These are phyloP conservation scores for Bothrops jararaca DNA, from an alignment of 2,113 vertebrate genomes.

Conservation along the genomic window DNA sequence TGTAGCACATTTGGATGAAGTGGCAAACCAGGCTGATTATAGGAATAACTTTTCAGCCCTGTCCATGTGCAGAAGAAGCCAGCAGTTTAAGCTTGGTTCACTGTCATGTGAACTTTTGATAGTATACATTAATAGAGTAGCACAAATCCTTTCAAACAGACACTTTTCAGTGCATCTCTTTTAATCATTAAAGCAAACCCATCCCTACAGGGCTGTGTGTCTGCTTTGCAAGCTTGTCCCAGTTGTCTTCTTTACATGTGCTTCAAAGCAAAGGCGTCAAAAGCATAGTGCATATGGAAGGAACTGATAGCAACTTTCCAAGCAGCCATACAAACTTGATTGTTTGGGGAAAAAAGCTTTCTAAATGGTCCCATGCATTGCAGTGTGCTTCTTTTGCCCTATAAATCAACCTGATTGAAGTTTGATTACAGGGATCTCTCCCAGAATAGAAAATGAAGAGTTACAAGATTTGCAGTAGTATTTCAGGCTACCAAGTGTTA, in stretches of 20 bases:
- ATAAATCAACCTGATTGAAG: not conserved
- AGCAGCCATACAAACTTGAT: not conserved
- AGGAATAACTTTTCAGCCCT: not conserved
- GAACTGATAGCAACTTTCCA: not conserved
- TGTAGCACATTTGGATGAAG: not conserved
- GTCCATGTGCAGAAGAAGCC: not conserved
- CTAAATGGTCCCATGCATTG: not conserved
- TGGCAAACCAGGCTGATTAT: not conserved
- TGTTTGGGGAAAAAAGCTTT: not conserved
- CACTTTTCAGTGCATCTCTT: not conserved
- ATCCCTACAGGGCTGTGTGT: not conserved
- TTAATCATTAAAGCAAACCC: not conserved
- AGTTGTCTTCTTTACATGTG: not conserved
- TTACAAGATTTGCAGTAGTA: not conserved
- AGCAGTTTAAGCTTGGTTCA: not conserved
- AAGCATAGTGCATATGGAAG: not conserved
- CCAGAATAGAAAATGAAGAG: not conserved
- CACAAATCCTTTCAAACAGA: not conserved
- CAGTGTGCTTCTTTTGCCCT: not conserved
- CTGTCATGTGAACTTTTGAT: not conserved
- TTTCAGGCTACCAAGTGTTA: not conserved
- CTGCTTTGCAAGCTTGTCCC: not conserved
- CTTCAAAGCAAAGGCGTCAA: not conserved
- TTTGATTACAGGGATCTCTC: not conserved
- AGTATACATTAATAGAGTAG: not conserved